Evolutionary conservation across 2,113 vertebrate species (phyloP).

Genomic region (Bungarus multicinctus): DNA sequence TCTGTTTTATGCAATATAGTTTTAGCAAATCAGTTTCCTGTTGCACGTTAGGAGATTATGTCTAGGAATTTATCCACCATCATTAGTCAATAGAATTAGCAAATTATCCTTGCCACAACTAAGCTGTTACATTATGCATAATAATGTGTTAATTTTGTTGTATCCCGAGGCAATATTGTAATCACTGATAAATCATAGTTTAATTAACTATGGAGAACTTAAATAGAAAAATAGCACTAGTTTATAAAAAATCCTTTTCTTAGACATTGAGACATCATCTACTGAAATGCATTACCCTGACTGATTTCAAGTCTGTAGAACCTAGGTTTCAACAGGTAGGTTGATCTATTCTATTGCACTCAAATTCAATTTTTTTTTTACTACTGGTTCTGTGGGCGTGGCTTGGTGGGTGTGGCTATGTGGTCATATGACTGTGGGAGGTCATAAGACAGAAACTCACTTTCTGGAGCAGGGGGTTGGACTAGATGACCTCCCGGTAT

Average conservation of each 20-base stretch:
- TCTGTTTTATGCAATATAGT: not conserved
- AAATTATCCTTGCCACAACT: conserved; percentile 4
- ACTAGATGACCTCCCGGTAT: no score
- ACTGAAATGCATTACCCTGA: not conserved
- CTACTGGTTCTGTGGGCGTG: no score
- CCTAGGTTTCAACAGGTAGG: not conserved
- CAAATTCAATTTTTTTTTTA: no score
- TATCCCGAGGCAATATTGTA: conserved; percentile 1
- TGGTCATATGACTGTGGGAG: no score
- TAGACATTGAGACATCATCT: not conserved
- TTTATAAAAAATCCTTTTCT: not conserved
- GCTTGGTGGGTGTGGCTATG: no score
- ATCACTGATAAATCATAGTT: conserved; percentile 6
- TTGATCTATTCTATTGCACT: not conserved
- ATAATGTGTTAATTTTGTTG: conserved; percentile 23
- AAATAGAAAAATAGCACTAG: not conserved
- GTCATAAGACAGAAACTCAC: no score
- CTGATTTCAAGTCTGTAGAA: not conserved
- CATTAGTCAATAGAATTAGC: conserved; percentile 34
- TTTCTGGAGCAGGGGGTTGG: no score
- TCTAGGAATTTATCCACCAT: conserved; percentile 25
- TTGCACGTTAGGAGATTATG: not conserved
- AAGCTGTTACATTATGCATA: conserved; percentile 8
- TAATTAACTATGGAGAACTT: conserved; percentile 6
- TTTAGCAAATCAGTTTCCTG: not conserved